Evolutionary conservation across 2,797 vertebrate species (phyloP), one percentile per base, ranked within the genome.

Genomic region (Sciurus vulgaris): DNA sequence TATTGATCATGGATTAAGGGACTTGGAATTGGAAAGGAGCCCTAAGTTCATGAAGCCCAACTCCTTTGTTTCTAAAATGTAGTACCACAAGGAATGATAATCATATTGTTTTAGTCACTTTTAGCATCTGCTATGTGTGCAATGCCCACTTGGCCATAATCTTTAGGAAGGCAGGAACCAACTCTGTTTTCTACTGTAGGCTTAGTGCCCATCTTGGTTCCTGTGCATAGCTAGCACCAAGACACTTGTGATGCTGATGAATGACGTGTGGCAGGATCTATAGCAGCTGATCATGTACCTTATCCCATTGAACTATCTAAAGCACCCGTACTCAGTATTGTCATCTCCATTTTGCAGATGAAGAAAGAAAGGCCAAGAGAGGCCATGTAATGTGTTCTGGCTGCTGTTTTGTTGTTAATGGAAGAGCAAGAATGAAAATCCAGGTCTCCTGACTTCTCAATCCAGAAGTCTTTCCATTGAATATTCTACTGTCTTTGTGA

Each of bases 1-100:
- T 95, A 84, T 84, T 88, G 88, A 93, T 94, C 8, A 77, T 61
- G 24, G 73, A 72, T 83, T 96, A 85, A 78, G 63, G 73, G 65
- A 35, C 38, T 90, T 51, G 74, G n/a, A 70, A 56, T 26, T 73
- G 47, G 73, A 81, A 96, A 86, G 56, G 56, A 35, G 63, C 72
- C 51, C 51, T 86, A 73, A 38, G 49, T 67, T 85, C 59, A 61
- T 20, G 15, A 18, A 83, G 54, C 20, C 26, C 30, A 93, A 49
- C 7, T 6, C 20, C 76, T 96, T 35, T 8, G 49, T 86, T 96
- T 94, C 51, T 88, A 91, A 94, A 94, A 59, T 30, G n/a, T 28
- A 65, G 17, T 24, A 28, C 44, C 49, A 70, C 2, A 20, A n/a
- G 8, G 84, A 59, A 89, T 30, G 11, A 35, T 24, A 14, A 83